Base-by-base conservation (phyloP, 2,113 vertebrate genomes). In the Caretta caretta region DNA sequence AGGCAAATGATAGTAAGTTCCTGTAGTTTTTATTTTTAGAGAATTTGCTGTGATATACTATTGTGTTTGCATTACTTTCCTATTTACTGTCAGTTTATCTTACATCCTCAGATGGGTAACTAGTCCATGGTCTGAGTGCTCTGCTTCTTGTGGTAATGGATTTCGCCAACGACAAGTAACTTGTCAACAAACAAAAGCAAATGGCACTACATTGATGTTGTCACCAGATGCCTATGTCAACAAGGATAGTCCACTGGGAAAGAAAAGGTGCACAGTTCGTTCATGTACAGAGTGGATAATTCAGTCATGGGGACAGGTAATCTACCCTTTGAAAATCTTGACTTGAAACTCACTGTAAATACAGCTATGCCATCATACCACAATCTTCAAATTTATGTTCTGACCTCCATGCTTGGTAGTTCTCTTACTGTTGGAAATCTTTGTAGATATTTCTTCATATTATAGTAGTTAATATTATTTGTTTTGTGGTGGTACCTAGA, bases 51-150 rank as follows among this genome's bases (percentile, higher is more conserved):
- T 10, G 38, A 9, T 0, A 1, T n/a, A 0, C 6, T 48, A 27
- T 24, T 83, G 86, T 24, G 11, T 10, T 42, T 29, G 56, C 31
- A 11, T 0, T 22, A 7, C 38, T 16, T 90, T 76, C 50, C 20
- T 3, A 19, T 13, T 53, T 80, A n/a, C 86, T 82, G 0, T 54
- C 2, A 35, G 31, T 53, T 10, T 81, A 46, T 94, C 22, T 93
- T 90, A 38, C 1, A 31, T 27, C 35, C 62, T 51, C 49, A 99
- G 99, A 89, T 99, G 99, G 99, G 88, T 93, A 0, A 97, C 96
- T 0, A 97, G 98, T 1, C 80, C 97, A 0, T 99, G 99, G 99
- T 99, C 99, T 0, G 97, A 97, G 82, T 99, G 99, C 93, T 99
- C 99, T 5, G 97, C 90, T 2, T 95, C 98, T 0, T 99, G 99